Conservation (phyloP, 1,140 invertebrate genomes). For the Magallana gigas region DNA sequence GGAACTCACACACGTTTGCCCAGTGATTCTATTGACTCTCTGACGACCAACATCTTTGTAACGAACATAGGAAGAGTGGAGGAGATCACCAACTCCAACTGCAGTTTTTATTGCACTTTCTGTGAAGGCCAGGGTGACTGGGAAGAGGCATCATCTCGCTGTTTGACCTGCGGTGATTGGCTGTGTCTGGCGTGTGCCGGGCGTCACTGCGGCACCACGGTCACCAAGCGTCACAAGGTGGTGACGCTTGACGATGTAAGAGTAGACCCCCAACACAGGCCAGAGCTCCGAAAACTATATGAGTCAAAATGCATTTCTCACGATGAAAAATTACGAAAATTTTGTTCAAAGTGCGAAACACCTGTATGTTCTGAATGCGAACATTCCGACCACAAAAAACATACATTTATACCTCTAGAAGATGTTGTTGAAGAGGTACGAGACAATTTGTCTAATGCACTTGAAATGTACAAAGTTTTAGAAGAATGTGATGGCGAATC, state of each 20-base stretch:
- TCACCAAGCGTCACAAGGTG: neutral
- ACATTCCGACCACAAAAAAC: neutral
- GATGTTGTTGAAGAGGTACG: neutral
- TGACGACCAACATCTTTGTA: neutral
- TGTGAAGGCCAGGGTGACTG: neutral
- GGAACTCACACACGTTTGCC: neutral
- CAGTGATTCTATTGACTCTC: neutral
- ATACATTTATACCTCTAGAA: neutral
- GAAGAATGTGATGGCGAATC: neutral
- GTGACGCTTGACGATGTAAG: neutral
- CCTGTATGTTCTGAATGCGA: neutral
- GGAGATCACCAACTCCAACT: neutral
- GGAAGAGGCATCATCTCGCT: neutral
- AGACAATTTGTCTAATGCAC: neutral
- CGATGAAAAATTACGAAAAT: neutral
- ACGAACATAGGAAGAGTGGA: constrained; percentile 4
- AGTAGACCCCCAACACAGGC: neutral
- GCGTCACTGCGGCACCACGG: neutral
- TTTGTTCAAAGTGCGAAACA: neutral
- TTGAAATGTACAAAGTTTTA: neutral
- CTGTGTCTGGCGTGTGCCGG: neutral
- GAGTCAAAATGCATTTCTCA: neutral
- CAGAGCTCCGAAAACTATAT: neutral
- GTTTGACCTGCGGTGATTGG: constrained; percentile 2
- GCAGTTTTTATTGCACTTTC: neutral